phyloP scores from a whole-genome alignment of 2,113 vertebrate species.

The Acinonyx jubatus region DNA sequence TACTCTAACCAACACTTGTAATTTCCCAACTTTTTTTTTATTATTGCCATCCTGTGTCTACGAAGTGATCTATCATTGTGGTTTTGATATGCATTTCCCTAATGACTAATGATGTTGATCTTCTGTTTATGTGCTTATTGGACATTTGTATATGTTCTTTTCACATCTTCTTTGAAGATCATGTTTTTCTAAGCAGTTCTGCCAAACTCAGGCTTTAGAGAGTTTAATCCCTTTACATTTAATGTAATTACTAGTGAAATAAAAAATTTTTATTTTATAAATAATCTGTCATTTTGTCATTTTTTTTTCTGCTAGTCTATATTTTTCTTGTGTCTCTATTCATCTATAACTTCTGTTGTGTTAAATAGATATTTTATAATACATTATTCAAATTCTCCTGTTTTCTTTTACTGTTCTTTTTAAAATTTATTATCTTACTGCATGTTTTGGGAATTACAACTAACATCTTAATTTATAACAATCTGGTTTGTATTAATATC shows the following conservation, averaged over 20 bases:
- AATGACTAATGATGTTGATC: not conserved
- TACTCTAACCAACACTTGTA: not conserved
- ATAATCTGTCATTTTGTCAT: not conserved
- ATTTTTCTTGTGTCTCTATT: not conserved
- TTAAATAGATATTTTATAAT: not conserved
- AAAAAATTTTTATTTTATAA: not conserved
- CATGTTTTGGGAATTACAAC: not conserved
- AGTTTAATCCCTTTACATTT: not conserved
- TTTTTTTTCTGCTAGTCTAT: not conserved
- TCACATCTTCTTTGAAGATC: not conserved
- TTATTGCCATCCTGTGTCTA: not conserved
- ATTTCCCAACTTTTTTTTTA: not conserved
- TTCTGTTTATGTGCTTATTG: not conserved
- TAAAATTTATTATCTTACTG: not conserved
- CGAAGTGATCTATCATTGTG: not conserved
- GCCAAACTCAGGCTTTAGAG: not conserved
- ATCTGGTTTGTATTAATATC: not conserved
- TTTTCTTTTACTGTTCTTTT: not conserved
- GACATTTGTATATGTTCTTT: not conserved
- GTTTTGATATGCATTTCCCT: not conserved
- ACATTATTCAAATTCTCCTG: not conserved
- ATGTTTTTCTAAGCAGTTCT: not conserved
- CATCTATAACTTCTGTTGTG: not conserved
- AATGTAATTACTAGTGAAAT: not conserved
- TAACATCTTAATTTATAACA: not conserved